A percentile compares a stretch with the other conserved stretches of the same genome.
Conservation (phyloP, 1,140 invertebrate genomes). For the Anadara kagoshimensis region DNA sequence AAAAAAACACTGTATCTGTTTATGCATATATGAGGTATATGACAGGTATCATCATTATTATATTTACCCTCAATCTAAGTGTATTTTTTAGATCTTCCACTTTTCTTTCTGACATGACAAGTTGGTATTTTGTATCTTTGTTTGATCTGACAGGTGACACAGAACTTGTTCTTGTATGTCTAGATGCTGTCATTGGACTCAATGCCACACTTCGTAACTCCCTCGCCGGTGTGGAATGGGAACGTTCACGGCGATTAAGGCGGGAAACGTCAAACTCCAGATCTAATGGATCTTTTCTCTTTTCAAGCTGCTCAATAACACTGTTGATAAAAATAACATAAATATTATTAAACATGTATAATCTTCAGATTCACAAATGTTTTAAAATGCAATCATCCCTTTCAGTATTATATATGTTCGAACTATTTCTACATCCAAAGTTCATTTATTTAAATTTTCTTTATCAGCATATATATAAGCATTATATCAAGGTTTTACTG, state of each 20-base stretch:
- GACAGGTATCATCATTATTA: neutral
- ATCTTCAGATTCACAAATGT: no score
- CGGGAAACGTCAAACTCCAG: conserved; percentile 49
- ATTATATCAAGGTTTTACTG: no score
- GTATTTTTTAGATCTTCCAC: conserved; percentile 50
- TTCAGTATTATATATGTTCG: no score
- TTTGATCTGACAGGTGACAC: conserved; percentile 32
- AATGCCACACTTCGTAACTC: conserved; percentile 27
- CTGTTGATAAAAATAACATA: no score
- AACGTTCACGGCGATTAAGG: conserved; percentile 39
- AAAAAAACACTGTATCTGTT: no score
- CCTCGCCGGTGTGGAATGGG: conserved; percentile 51
- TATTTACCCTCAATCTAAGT: conserved; percentile 51
- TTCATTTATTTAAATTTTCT: no score
- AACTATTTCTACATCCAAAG: no score
- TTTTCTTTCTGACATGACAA: conserved; percentile 36
- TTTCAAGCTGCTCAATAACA: conserved; percentile 43
- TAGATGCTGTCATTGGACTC: conserved; percentile 20
- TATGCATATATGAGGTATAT: no score
- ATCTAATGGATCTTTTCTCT: conserved; percentile 29
- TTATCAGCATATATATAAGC: no score
- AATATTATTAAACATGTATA: no score
- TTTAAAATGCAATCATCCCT: no score
- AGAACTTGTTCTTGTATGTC: conserved; percentile 32
- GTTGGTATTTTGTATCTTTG: conserved; percentile 20